These are phyloP conservation scores for Engraulis encrasicolus DNA, from an alignment of 2,113 vertebrate species.

Conservation along the genomic window DNA sequence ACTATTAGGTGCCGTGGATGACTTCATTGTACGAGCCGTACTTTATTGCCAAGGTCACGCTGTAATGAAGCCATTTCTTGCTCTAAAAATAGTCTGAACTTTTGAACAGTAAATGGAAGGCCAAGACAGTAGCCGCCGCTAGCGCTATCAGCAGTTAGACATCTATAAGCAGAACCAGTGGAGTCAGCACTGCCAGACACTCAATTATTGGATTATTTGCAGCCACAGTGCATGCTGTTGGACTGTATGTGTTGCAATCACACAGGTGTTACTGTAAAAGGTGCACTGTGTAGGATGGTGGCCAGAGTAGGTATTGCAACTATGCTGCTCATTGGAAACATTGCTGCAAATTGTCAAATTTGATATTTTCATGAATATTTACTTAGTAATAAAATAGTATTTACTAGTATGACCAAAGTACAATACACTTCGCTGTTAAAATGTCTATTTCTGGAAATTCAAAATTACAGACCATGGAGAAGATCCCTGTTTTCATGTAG, in stretches of 20 bases:
- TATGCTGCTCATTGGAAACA: no score
- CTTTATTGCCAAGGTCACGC: constrained; percentile 9
- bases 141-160: neutral
- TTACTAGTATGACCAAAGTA: no score
- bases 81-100: constrained; percentile 15
- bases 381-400: no score
- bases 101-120: neutral
- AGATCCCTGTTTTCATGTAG: no score
- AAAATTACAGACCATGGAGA: no score
- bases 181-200: neutral
- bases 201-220: neutral
- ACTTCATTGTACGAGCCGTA: constrained; percentile 2
- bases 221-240: neutral
- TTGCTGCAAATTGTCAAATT: no score
- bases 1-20: neutral
- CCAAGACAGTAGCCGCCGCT: neutral
- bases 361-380: no score
- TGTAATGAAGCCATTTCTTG: constrained; percentile 2
- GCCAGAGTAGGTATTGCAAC: no score
- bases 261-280: neutral
- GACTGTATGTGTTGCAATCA: neutral
- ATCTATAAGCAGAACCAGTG: neutral
- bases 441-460: no score
- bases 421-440: no score
- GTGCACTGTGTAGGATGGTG: no score